Evolutionary conservation across 1,140 invertebrate species (phyloP), one percentile per base, ranked within the genome.

Genomic region (Rhopalosiphum padi): DNA sequence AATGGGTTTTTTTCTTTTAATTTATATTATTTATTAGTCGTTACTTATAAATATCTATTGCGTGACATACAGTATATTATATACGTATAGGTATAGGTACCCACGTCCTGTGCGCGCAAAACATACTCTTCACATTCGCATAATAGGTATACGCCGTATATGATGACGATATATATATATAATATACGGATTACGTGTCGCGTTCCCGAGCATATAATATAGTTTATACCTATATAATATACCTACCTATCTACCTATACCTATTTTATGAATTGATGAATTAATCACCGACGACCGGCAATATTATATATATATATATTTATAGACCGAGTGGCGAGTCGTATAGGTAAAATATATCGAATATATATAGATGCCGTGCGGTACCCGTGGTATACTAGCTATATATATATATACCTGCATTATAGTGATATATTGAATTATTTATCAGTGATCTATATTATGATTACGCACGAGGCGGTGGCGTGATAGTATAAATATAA

Each of bases 371-470:
- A 11, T 60, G 55, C 9, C 30, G 55, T 60, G n/a, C 2, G 60
- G 5, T 3, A n/a, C 30, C 30, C 60, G n/a, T 68, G 30, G 48
- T 51, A 68, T 68, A n/a, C 60, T n/a, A n/a, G 11, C 8, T 46
- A 1, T 46, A 11, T 46, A 1, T 46, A 11, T 46, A 51, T 77
- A n/a, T n/a, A 77, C 30, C 11, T 77, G 30, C n/a, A 77, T n/a
- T 1, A 68, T n/a, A n/a, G 60, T 35, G 60, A 77, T 77, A 77
- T n/a, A 77, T 85, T 85, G 37, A 85, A 85, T 85, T 85, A 85
- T 85, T 85, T 85, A 85, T 85, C 41, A 37, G 22, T 23, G 83
- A 85, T 83, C 82, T 37, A 83, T 85, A 85, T 85, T 41, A 77
- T n/a, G 60, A 77, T 77, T 85, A 41, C 37, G 37, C 37, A 41